These are phyloP conservation scores for Heliconius himera DNA, from an alignment of 1,140 invertebrate species.

Conservation along the genomic window DNA sequence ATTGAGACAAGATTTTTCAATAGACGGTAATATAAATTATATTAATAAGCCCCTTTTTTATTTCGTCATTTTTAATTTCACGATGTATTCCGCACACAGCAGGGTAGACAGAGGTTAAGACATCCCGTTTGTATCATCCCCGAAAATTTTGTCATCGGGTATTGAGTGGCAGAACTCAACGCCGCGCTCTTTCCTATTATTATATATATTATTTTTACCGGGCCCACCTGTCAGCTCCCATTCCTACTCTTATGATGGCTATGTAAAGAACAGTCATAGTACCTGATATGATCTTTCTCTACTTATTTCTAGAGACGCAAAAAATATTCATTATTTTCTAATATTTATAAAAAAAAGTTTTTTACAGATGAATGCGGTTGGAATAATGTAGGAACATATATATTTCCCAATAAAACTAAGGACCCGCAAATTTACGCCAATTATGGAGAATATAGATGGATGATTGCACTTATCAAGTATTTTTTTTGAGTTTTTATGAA, in stretches of 20 bases:
- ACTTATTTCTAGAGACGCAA: neutral
- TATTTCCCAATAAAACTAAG: constrained; percentile 5
- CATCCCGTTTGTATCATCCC: too few species aligned
- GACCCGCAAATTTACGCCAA: neutral
- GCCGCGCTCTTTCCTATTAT: too few species aligned
- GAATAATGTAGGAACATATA: neutral
- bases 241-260: too few species aligned
- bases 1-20: neutral
- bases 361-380: constrained; percentile 4
- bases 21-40: neutral
- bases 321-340: neutral
- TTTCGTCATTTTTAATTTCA: neutral
- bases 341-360: neutral
- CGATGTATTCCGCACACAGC: neutral
- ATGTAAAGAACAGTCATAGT: too few species aligned
- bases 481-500: neutral
- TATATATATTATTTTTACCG: too few species aligned
- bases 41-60: neutral
- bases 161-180: too few species aligned
- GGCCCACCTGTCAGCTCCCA: too few species aligned
- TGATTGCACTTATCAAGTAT: neutral
- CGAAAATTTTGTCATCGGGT: too few species aligned
- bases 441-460: constrained; percentile 6
- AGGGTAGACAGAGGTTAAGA: too few species aligned
- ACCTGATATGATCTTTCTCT: too few species aligned